phyloP scores from a whole-genome alignment of 2,888 invertebrate species.

The Aspidiotus destructor region DNA sequence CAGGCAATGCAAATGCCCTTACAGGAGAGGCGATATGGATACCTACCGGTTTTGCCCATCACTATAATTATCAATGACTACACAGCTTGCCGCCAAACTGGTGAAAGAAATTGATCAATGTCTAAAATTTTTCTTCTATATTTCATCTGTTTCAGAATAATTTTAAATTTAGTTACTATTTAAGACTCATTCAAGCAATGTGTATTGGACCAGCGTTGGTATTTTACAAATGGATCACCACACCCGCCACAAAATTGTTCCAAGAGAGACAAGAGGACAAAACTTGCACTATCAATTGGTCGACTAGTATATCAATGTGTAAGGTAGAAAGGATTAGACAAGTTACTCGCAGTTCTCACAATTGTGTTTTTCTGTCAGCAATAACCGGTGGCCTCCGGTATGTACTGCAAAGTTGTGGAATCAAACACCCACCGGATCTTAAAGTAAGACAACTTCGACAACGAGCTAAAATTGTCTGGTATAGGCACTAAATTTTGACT shows the following conservation, averaged over 20 bases:
- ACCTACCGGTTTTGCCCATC: too few relatives aligned
- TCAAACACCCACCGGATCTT: constrained; percentile 46
- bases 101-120: too few relatives aligned
- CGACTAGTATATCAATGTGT: constrained; percentile 44
- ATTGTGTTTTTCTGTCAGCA: constrained; percentile 48
- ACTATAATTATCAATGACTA: too few relatives aligned
- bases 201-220: constrained; percentile 29
- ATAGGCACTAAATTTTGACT: too few relatives aligned
- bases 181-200: constrained; percentile 28
- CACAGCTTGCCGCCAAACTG: too few relatives aligned
- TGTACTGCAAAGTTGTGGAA: constrained; percentile 46
- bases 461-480: too few relatives aligned
- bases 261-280: constrained; percentile 2
- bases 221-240: constrained; percentile 15
- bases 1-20: too few relatives aligned
- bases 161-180: constrained; percentile 30
- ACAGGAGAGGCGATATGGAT: too few relatives aligned
- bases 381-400: constrained; percentile 46
- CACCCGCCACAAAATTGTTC: constrained; percentile 3
- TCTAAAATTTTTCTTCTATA: too few relatives aligned
- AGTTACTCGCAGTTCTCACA: constrained; percentile 47
- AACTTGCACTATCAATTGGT: constrained; percentile 38
- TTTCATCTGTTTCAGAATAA: constrained; percentile 17
- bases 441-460: constrained; percentile 40
- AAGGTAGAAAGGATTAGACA: constrained; percentile 46